These are phyloP conservation scores for Tringa solitaria DNA, from an alignment of 2,113 vertebrate genomes.

Conservation along the genomic window DNA sequence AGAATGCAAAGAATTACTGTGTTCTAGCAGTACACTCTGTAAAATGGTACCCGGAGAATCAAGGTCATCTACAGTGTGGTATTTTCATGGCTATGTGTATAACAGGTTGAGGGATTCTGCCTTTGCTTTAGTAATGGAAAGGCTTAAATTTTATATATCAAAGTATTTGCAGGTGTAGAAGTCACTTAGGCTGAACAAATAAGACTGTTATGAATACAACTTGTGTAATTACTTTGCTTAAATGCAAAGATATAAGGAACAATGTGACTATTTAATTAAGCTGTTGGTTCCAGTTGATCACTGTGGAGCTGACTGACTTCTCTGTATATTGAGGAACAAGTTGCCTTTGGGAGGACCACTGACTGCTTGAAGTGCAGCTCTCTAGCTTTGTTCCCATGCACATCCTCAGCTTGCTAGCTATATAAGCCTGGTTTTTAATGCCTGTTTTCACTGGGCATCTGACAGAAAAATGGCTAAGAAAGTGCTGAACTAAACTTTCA, in stretches of 20 bases:
- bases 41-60: background rate
- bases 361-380: background rate
- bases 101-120: background rate
- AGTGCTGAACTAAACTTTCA: background rate
- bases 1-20: background rate
- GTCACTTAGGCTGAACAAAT: background rate
- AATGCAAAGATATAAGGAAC: background rate
- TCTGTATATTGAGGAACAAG: background rate
- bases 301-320: background rate
- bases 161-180: background rate
- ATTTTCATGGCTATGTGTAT: background rate
- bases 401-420: background rate
- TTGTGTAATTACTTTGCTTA: background rate
- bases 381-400: background rate
- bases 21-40: background rate
- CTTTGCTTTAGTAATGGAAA: background rate
- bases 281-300: background rate
- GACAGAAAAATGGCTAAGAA: background rate
- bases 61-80: background rate
- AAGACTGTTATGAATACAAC: background rate
- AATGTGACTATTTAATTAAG: background rate
- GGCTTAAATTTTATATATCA: background rate
- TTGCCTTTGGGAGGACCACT: background rate
- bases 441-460: background rate
- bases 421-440: background rate